These are phyloP conservation scores for Ceyx melanurus DNA, from an alignment of 2,113 vertebrate genomes.

Conservation along the genomic window DNA sequence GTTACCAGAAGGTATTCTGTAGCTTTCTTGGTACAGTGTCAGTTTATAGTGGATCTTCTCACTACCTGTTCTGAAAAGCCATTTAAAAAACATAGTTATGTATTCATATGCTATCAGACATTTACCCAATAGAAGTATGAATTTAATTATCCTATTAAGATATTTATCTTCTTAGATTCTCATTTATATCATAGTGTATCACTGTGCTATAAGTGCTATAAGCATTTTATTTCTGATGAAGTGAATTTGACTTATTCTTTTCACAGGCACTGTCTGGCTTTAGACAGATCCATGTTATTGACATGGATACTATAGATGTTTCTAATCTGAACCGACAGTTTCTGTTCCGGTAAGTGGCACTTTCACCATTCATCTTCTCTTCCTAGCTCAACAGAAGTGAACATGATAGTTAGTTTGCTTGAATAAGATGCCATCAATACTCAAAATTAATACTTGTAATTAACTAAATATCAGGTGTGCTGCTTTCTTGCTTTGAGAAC, in stretches of 20 bases:
- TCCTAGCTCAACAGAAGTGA: background rate
- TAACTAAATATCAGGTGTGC: fast-evolving
- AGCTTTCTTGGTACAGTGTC: background rate
- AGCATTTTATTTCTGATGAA: background rate
- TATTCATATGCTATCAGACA: background rate
- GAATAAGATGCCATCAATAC: background rate
- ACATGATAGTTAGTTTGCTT: background rate
- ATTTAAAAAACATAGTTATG: background rate
- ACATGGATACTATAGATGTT: slow-evolving; percentile 96
- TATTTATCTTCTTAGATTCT: background rate
- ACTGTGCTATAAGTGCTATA: background rate
- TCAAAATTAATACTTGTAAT: background rate
- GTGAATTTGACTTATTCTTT: slow-evolving; percentile 35
- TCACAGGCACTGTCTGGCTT: slow-evolving; percentile 91
- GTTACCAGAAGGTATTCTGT: background rate
- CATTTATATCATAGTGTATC: background rate
- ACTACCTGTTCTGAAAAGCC: background rate
- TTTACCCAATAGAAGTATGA: background rate
- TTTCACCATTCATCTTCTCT: background rate
- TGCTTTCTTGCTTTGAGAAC: background rate
- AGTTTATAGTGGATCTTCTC: background rate
- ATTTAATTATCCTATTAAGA: background rate
- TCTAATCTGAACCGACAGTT: slow-evolving; percentile 98
- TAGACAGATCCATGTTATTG: slow-evolving; percentile 95
- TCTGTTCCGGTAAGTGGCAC: slow-evolving; percentile 88